Evolutionary conservation across 1,140 invertebrate genomes (phyloP), one percentile per base, ranked within the genome.

Genomic region (Acromyrmex heyeri): DNA sequence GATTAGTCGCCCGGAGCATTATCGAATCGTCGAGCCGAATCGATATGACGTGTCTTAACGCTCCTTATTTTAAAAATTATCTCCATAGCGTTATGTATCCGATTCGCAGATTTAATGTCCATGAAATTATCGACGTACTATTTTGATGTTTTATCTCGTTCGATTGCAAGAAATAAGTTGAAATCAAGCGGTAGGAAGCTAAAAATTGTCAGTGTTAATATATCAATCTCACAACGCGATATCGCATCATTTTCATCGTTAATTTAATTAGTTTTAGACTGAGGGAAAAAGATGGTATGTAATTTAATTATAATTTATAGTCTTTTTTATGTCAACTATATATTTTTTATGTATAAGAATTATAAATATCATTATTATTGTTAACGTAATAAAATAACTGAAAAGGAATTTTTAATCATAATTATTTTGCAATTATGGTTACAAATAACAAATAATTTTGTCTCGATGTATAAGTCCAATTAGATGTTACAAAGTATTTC

Each of bases 1-100:
- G 79, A 83, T 83, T 83, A 83, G 79, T 75, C 69, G 69, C 57
- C 79, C 38, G 79, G 30, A 59, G 79, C 27, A 83, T 73, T 57
- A 55, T 57, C 21, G 48, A 79, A 55, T 30, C 61, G 77, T 12
- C 65, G n/a, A 57, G 65, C 21, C 50, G 67, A 72, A 72, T 81
- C 65, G 50, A 70, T 70, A 81, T 24, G 34, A 27, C 69, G 53
- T 50, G 18, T 73, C 79, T 82, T 73, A 44, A 73, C 27, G 38
- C 57, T 73, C 27, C 34, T 73, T 55, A 48, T 82, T 61, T 21
- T 16, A 38, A 34, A 73, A 81, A 57, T 50, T 50, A 50, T 77
- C n/a, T 21, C 44, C 18, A 21, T 12, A 21, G 3, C 44, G 14
- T 70, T 50, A 50, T 50, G 53, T 34, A 34, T 69, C 38, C 4